Percentiles rank a stretch among this genome's conserved stretches.
Conservation (phyloP, 2,888 invertebrate species). For the Drosophila kuntzei region DNA sequence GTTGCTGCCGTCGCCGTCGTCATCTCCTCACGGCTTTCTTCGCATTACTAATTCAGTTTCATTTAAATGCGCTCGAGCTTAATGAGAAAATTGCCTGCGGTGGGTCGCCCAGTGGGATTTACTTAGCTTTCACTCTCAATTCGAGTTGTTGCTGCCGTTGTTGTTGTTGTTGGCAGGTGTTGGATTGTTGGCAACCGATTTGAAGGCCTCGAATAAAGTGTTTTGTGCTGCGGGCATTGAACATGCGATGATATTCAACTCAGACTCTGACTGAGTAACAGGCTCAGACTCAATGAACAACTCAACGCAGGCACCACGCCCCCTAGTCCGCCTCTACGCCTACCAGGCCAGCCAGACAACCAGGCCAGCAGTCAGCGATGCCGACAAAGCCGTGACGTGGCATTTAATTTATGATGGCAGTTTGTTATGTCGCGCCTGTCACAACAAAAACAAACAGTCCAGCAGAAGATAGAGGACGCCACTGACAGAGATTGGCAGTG, state of each 20-base stretch:
- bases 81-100: constrained; percentile 82
- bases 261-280: constrained; percentile 4
- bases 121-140: constrained; percentile 18
- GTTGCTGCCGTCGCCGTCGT: constrained; percentile 5
- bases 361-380: constrained; percentile 22
- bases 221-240: constrained; percentile 42
- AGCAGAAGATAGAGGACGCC: constrained; percentile 64
- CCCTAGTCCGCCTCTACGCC: constrained; percentile 1
- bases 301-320: constrained; percentile 45
- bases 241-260: constrained; percentile 54
- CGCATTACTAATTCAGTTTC: constrained; percentile 80
- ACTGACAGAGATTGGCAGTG: constrained; percentile 40
- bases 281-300: constrained; percentile 47
- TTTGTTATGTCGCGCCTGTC: constrained; percentile 83
- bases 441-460: constrained; percentile 78
- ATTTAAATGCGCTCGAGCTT: constrained; percentile 77
- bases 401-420: constrained; percentile 83
- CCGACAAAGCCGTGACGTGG: constrained; percentile 72
- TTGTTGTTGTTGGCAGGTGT: constrained; percentile 36
- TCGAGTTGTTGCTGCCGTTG: constrained; percentile 2
- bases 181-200: constrained; percentile 45
- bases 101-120: constrained; percentile 53
- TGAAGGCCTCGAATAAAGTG: constrained; percentile 38
- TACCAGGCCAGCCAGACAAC: neutral
- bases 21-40: constrained; percentile 48